Percentiles rank a stretch among this genome's conserved stretches.
These are phyloP conservation scores for Lacanobia wlatinum DNA, from an alignment of 2,888 invertebrate genomes.

Conservation along the genomic window DNA sequence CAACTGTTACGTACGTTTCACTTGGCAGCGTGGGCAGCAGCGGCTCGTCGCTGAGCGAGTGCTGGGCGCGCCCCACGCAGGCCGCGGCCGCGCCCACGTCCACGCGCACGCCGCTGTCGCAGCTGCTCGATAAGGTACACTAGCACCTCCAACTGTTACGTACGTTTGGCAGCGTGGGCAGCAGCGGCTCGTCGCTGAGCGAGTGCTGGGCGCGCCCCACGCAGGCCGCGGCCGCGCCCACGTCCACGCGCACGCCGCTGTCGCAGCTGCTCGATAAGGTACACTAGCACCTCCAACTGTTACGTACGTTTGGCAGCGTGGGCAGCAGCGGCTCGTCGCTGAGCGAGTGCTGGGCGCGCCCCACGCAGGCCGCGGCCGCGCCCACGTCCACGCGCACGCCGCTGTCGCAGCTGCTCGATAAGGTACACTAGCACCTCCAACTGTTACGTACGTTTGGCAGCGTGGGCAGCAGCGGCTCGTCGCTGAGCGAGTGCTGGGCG, in stretches of 20 bases:
- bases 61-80: conserved; percentile 75
- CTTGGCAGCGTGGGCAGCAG: conserved; percentile 81
- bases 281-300: too few species aligned
- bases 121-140: too few species aligned
- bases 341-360: conserved; percentile 80
- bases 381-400: too few species aligned
- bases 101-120: too few species aligned
- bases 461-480: conserved; percentile 85
- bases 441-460: conserved; percentile 60
- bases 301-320: conserved; percentile 68
- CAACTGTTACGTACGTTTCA: too few species aligned
- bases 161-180: conserved; percentile 75
- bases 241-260: too few species aligned
- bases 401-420: too few species aligned
- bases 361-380: conserved; percentile 64
- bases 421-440: too few species aligned
- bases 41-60: conserved; percentile 83
- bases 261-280: too few species aligned
- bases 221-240: conserved; percentile 54
- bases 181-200: conserved; percentile 85
- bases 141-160: too few species aligned
- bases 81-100: conserved; percentile 45
- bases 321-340: conserved; percentile 86
- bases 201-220: conserved; percentile 78
- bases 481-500: conserved; percentile 81